A percentile compares a stretch with the other conserved stretches of the same genome.
phyloP scores from a whole-genome alignment of 1,140 invertebrate genomes.

The Drosophila triauraria region DNA sequence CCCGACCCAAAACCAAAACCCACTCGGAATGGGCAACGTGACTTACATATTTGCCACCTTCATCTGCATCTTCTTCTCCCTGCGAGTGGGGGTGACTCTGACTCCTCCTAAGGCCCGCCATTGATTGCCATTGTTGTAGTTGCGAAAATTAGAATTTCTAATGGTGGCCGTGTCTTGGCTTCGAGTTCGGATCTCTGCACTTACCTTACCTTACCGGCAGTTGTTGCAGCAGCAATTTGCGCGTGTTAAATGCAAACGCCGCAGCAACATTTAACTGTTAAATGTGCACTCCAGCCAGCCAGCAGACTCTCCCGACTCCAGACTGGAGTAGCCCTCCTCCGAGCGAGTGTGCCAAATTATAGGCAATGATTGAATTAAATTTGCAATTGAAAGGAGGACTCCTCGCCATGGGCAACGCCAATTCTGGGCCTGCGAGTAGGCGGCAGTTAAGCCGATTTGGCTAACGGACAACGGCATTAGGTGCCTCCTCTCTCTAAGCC shows the following conservation, averaged over 20 bases:
- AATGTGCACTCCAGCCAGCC: slow-evolving; percentile 35
- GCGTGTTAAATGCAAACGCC: slow-evolving; percentile 79
- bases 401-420: slow-evolving; percentile 40
- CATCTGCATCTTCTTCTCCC: slow-evolving; percentile 49
- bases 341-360: slow-evolving; percentile 75
- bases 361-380: slow-evolving; percentile 84
- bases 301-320: not conserved
- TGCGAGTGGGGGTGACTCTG: slow-evolving; percentile 68
- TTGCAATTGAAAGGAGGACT: slow-evolving; percentile 79
- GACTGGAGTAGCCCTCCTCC: slow-evolving; percentile 16
- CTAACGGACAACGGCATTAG: slow-evolving; percentile 42
- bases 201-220: slow-evolving; percentile 27
- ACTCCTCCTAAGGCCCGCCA: slow-evolving; percentile 37
- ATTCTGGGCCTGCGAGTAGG: slow-evolving; percentile 48
- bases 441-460: slow-evolving; percentile 51
- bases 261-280: slow-evolving; percentile 80
- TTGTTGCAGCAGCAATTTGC: slow-evolving; percentile 76
- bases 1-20: slow-evolving; percentile 52
- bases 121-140: slow-evolving; percentile 62
- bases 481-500: not conserved
- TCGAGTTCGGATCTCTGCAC: slow-evolving; percentile 37
- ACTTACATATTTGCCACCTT: slow-evolving; percentile 84
- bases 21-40: slow-evolving; percentile 65
- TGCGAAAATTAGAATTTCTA: slow-evolving; percentile 79
- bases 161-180: slow-evolving; percentile 62